Conservation (phyloP, 2,888 invertebrate genomes). For the Sicus ferrugineus region DNA sequence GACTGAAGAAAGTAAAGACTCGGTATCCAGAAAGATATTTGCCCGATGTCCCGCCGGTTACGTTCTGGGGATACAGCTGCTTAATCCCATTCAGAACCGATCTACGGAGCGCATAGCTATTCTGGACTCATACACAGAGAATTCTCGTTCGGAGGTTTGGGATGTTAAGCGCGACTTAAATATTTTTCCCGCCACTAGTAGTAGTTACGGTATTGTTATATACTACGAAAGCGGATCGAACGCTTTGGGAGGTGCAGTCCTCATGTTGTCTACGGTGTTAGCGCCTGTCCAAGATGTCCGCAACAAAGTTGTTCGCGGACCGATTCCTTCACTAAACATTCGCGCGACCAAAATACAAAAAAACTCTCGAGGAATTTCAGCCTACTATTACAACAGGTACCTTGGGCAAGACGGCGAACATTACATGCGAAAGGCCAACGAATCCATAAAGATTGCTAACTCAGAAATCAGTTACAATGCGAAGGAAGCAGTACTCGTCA, state of each 20-base stretch:
- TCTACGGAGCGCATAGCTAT: constrained; percentile 85
- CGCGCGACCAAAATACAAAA: constrained; percentile 78
- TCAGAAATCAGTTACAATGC: constrained; percentile 83
- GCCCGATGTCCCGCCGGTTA: constrained; percentile 81
- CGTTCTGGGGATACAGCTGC: constrained; percentile 86
- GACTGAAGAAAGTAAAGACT: constrained; percentile 73
- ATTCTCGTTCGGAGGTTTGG: constrained; percentile 75
- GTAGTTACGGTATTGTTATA: constrained; percentile 80
- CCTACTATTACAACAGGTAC: constrained; percentile 88
- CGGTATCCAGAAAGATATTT: constrained; percentile 68
- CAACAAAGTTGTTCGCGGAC: constrained; percentile 79
- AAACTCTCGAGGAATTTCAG: constrained; percentile 82
- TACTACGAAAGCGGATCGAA: constrained; percentile 81
- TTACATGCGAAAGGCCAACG: constrained; percentile 86
- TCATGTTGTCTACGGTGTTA: constrained; percentile 77
- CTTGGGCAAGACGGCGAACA: constrained; percentile 86
- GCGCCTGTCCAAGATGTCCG: constrained; percentile 78
- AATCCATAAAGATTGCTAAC: constrained; percentile 80
- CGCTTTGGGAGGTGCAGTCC: constrained; percentile 82
- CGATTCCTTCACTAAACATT: constrained; percentile 78
- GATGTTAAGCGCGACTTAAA: constrained; percentile 82
- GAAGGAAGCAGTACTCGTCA: constrained; percentile 81
- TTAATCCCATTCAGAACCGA: constrained; percentile 89
- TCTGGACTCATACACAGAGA: constrained; percentile 77
- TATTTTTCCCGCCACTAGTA: constrained; percentile 89